Evolutionary conservation across 2,888 invertebrate genomes (phyloP).

Genomic region (Petrolisthes cinctipes): DNA sequence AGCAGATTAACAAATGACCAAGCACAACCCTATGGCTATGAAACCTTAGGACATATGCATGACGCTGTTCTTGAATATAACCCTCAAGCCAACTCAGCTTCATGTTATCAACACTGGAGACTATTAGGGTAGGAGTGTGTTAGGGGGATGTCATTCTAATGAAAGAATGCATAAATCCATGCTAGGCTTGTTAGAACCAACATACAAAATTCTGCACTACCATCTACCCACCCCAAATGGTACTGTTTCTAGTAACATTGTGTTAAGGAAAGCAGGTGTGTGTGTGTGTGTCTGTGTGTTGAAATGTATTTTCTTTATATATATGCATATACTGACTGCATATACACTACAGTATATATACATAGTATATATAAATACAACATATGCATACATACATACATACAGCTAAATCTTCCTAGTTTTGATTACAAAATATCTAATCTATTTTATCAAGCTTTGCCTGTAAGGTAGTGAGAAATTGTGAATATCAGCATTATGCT

Average conservation of each 20-base stretch:
- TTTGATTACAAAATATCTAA: slow-evolving; percentile 63
- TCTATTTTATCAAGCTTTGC: slow-evolving; percentile 52
- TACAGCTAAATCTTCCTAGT: slow-evolving; percentile 44
- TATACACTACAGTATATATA: slow-evolving; percentile 27
- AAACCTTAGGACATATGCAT: too few relatives aligned
- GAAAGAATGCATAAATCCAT: slow-evolving; percentile 36
- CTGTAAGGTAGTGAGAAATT: slow-evolving; percentile 53
- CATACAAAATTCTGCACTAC: slow-evolving; percentile 50
- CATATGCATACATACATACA: slow-evolving; percentile 41
- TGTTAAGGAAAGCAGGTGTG: slow-evolving; percentile 19
- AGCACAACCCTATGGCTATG: too few relatives aligned
- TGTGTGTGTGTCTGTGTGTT: slow-evolving; percentile 33
- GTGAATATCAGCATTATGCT: slow-evolving; percentile 54
- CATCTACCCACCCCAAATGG: slow-evolving; percentile 40
- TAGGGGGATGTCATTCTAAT: slow-evolving; percentile 39
- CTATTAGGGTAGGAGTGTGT: slow-evolving; percentile 27
- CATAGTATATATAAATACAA: slow-evolving; percentile 31
- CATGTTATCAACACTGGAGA: slow-evolving; percentile 9
- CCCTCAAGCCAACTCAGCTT: background rate
- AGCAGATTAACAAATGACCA: too few relatives aligned
- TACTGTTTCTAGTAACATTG: slow-evolving; percentile 30
- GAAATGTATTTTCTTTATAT: slow-evolving; percentile 28
- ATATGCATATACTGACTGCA: slow-evolving; percentile 28
- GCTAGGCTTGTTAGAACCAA: slow-evolving; percentile 47
- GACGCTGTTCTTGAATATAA: too few relatives aligned